A percentile compares a stretch with the other conserved stretches of the same genome.
Conservation (phyloP, 2,888 invertebrate genomes). For the Schizaphis graminum region DNA sequence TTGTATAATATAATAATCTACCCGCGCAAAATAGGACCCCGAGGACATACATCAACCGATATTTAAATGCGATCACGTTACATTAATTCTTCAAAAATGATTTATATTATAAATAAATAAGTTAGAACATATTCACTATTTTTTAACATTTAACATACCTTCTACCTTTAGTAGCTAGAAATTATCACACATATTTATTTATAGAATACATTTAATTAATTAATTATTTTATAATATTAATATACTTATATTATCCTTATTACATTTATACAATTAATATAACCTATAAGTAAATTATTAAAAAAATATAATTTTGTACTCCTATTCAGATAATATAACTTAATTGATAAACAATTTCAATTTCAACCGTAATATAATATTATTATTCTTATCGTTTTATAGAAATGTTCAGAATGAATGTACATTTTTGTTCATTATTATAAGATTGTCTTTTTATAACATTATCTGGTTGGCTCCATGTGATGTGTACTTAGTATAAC, state of each 20-base stretch:
- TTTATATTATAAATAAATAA: slow-evolving; percentile 12
- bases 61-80: slow-evolving; percentile 10
- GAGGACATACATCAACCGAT: background rate
- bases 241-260: background rate
- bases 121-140: background rate
- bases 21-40: slow-evolving; percentile 22
- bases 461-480: background rate
- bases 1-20: background rate
- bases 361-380: background rate
- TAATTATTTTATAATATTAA: background rate
- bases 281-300: background rate
- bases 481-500: background rate
- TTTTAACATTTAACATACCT: background rate
- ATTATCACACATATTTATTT: background rate
- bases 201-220: background rate
- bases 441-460: background rate
- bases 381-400: background rate
- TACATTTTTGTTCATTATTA: background rate
- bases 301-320: background rate
- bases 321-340: background rate
- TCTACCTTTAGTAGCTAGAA: background rate
- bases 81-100: slow-evolving; percentile 18
- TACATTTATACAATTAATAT: background rate
- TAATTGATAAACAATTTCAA: background rate
- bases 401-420: background rate